phyloP scores from a whole-genome alignment of 2,113 vertebrate genomes.

The Pomatostomus ruficeps region DNA sequence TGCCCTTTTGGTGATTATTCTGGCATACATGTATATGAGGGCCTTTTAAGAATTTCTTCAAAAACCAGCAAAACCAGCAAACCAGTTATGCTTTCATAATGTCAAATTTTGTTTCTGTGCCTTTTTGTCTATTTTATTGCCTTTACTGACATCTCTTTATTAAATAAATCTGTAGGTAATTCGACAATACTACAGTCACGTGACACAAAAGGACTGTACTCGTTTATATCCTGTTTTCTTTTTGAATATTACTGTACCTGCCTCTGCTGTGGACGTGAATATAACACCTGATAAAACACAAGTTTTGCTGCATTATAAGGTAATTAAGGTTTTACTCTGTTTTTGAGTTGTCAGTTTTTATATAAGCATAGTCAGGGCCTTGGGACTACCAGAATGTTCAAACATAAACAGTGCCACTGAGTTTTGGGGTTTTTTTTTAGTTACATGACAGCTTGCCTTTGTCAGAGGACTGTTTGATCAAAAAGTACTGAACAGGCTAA shows the following conservation, averaged over 20 bases:
- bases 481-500: neutral
- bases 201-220: constrained; percentile 71
- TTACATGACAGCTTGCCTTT: neutral
- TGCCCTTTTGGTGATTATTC: neutral
- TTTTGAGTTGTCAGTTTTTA: neutral
- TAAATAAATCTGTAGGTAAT: constrained; percentile 75
- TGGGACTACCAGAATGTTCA: neutral
- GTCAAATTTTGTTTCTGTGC: neutral
- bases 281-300: constrained; percentile 93
- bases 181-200: constrained; percentile 79
- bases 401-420: neutral
- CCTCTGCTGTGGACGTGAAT: constrained; percentile 87
- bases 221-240: constrained; percentile 83
- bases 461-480: neutral
- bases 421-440: accelerated
- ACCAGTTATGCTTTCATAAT: neutral
- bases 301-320: constrained; percentile 93
- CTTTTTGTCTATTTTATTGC: neutral
- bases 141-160: neutral
- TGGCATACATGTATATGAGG: accelerated
- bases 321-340: constrained; percentile 35
- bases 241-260: constrained; percentile 83
- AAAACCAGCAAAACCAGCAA: neutral
- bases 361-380: neutral
- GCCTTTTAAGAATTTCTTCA: neutral